phyloP scores from a whole-genome alignment of 64 coral and sea anemone genomes.

The Porites lutea region DNA sequence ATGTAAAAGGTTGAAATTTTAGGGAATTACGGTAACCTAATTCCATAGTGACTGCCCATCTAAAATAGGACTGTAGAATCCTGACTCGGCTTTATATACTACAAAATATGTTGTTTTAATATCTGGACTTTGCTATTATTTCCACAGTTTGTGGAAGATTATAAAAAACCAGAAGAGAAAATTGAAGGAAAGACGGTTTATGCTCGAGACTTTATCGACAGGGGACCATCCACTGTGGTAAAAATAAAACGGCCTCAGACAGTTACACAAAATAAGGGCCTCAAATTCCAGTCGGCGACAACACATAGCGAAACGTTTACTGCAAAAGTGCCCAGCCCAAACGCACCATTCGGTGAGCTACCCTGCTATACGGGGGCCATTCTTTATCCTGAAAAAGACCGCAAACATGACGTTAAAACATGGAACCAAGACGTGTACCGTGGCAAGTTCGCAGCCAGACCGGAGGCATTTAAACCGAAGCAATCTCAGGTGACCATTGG shows the following conservation, averaged over 20 bases:
- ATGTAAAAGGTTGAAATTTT: no score
- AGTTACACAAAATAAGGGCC: conserved; percentile 40
- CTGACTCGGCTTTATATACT: no score
- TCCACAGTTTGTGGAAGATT: conserved; percentile 73
- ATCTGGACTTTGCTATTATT: neutral
- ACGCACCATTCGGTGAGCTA: conserved; percentile 75
- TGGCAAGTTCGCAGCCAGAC: conserved; percentile 82
- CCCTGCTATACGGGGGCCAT: conserved; percentile 91
- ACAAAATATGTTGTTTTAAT: neutral
- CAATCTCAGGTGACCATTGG: conserved; percentile 79
- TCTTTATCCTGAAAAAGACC: conserved; percentile 83
- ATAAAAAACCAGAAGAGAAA: conserved; percentile 64
- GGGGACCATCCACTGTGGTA: conserved; percentile 54
- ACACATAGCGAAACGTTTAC: conserved; percentile 91
- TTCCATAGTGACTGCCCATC: no score
- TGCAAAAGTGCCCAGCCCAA: conserved; percentile 66
- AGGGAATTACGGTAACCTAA: no score
- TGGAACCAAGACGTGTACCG: conserved; percentile 95
- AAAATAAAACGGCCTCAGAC: conserved; percentile 87
- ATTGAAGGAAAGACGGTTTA: conserved; percentile 88
- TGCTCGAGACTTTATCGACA: conserved; percentile 70
- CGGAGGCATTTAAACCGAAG: conserved; percentile 54
- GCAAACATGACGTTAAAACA: conserved; percentile 72
- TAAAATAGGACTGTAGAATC: no score
- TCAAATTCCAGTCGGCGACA: conserved; percentile 84